Base-by-base conservation (phyloP, 2,797 vertebrate genomes). In the Thamnophis elegans region DNA sequence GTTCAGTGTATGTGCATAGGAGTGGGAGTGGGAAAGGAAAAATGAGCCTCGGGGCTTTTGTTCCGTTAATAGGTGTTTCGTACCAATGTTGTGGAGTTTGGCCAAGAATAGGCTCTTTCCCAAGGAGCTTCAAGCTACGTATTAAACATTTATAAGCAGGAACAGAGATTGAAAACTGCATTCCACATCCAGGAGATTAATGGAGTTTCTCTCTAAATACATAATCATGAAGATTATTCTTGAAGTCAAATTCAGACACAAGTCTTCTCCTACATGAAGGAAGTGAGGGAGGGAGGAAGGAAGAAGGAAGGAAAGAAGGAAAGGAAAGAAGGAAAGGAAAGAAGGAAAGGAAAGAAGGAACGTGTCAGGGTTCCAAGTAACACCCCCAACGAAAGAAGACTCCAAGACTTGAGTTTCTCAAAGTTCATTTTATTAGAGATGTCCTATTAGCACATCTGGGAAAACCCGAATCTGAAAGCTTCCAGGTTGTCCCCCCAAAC, bases 101-200 rank as follows among this genome's bases (percentile, higher is more conserved):
- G n/a, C 42, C 91, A 42, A 89, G 92, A 53, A 58, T 85, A 93
- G 26, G 92, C 89, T 96, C 53, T 90, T 94, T 93, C 92, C 88
- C 92, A 91, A 87, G 28, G 89, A 94, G 89, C 95, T 96, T 92
- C 92, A 92, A 97, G 92, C 92, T 62, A 91, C 8, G 28, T 26
- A 91, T 95, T 3, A 96, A 96, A 92, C 95, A 96, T 96, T 96
- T 95, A 96, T 95, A 93, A 47, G 92, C 26, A 42, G 85, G 94
- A 95, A 78, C 54, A 89, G 94, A 94, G 95, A 90, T 92, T 89
- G 91, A 94, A 94, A 73, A 95, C 53, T 47, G 25, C 10, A 20
- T 92, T 91, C 62, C 93, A 93, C 95, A 96, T 95, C 14, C 91
- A 92, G 59, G 91, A 36, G 53, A 94, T 92, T 96, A 88, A 92